Percentiles rank a stretch among this genome's conserved stretches.
Conservation (phyloP, 2,113 vertebrate species). For the Hemibagrus wyckioides region DNA sequence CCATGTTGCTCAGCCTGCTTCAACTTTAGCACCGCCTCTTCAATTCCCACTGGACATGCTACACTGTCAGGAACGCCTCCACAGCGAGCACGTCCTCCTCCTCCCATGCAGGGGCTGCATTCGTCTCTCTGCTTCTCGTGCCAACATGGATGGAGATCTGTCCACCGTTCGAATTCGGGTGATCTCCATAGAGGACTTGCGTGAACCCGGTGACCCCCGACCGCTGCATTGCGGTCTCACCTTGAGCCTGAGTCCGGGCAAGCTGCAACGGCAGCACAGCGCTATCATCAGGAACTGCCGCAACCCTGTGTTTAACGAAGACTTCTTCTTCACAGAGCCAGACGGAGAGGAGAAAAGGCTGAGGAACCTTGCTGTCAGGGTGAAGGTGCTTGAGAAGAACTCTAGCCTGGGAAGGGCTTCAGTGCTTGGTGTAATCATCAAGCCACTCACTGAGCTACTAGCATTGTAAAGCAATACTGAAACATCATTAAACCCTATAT, state of each 20-base stretch:
- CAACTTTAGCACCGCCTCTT: conserved; percentile 59
- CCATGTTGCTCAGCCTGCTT: background rate
- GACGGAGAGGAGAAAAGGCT: conserved; percentile 62
- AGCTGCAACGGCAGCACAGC: conserved; percentile 70
- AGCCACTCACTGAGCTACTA: conserved; percentile 68
- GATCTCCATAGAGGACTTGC: conserved; percentile 68
- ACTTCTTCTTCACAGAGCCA: conserved; percentile 74
- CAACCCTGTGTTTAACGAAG: conserved; percentile 73
- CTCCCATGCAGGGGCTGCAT: conserved; percentile 64
- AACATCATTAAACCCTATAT: background rate
- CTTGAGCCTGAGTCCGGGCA: conserved; percentile 72
- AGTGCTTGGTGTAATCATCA: conserved; percentile 63
- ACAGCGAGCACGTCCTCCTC: conserved; percentile 66
- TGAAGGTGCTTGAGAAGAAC: conserved; percentile 71
- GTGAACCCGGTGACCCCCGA: conserved; percentile 49
- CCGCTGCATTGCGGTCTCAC: conserved; percentile 65
- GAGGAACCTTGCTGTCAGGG: conserved; percentile 60
- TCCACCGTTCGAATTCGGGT: conserved; percentile 64
- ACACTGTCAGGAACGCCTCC: conserved; percentile 66
- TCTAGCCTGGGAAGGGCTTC: conserved; percentile 59
- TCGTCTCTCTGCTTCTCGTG: conserved; percentile 59
- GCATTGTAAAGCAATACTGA: conserved; percentile 32
- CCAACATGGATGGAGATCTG: conserved; percentile 23
- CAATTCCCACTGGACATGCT: conserved; percentile 64
- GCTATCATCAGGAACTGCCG: conserved; percentile 69